These are phyloP conservation scores for Charanyca ferruginea DNA, from an alignment of 2,888 invertebrate genomes.

Conservation along the genomic window DNA sequence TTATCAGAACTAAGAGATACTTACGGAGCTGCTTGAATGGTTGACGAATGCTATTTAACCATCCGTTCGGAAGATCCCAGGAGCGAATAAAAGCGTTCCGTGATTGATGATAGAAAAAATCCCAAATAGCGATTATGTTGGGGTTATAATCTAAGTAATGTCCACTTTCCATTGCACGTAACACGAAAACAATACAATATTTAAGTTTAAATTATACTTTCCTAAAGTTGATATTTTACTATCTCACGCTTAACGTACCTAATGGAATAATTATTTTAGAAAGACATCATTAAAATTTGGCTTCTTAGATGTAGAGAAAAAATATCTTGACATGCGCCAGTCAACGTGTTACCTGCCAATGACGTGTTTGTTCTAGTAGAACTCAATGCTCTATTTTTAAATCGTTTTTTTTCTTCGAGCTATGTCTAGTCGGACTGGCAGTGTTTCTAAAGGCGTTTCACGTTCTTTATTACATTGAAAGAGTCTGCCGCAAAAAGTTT, in stretches of 20 bases:
- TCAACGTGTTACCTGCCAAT: constrained; percentile 45
- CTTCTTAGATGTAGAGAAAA: constrained; percentile 20
- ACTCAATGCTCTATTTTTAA: constrained; percentile 67
- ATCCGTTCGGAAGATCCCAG: constrained; percentile 79
- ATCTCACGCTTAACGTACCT: constrained; percentile 2
- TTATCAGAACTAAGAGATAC: not conserved
- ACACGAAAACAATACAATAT: constrained; percentile 30
- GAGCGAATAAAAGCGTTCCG: constrained; percentile 83
- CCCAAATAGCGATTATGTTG: too few relatives aligned
- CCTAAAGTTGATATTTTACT: not conserved
- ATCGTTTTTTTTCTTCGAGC: constrained; percentile 62
- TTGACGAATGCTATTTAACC: constrained; percentile 73
- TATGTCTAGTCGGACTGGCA: constrained; percentile 45
- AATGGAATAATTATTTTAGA: constrained; percentile 35
- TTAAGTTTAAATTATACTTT: not conserved
- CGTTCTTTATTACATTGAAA: constrained; percentile 53
- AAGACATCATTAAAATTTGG: constrained; percentile 1
- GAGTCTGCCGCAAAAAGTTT: constrained; percentile 46
- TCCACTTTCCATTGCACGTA: constrained; percentile 70
- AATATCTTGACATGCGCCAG: constrained; percentile 18
- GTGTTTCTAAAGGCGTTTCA: constrained; percentile 57
- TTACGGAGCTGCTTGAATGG: constrained; percentile 56
- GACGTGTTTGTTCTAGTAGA: constrained; percentile 57
- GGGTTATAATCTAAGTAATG: constrained; percentile 21
- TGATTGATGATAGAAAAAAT: constrained; percentile 73